Evolutionary conservation across 1,140 invertebrate species (phyloP), one percentile per base, ranked within the genome.

Genomic region (Orchestia grillus): DNA sequence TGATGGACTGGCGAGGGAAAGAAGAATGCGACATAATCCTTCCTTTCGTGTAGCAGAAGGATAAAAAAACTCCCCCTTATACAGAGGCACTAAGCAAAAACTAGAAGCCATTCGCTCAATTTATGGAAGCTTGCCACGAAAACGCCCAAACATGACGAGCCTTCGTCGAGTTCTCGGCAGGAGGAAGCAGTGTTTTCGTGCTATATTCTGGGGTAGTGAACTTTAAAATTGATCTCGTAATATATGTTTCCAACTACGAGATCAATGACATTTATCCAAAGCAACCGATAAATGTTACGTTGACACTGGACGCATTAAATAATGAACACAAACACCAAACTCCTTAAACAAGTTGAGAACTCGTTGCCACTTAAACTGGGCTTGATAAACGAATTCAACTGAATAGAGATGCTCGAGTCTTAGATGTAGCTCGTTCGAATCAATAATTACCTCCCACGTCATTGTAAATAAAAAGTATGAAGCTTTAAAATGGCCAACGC

Each of bases 21-120:
- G n/a, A n/a, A n/a, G n/a, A n/a, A n/a, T n/a, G 88, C 28, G 88
- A 90, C 41, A 90, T 90, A 90, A 90, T 90, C 88, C 88, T 3
- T 90, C 88, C 88, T 90, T 90, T 90, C 88, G 11, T 77, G 43
- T 41, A 90, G 88, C 1, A 90, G 43, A 90, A 44, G n/a, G 41
- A 90, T 90, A 90, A 90, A 44, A n/a, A 90, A 41, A 0, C 88
- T 15, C 6, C 42, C 88, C 88, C n/a, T 42, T 44, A 42, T 90
- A 42, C 4, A 90, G 88, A 87, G 88, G 43, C 15, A 90, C 88
- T 23, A 15, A 42, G 41, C 36, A 90, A 90, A 44, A 90, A 11
- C 41, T 90, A 44, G 88, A 90, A 42, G 41, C 41, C 42, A 8
- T 44, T 28, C 88, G 36, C 41, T 90, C 41, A 8, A 90, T 90